Evolutionary conservation across 1,140 invertebrate species (phyloP).

Genomic region (Anthonomus grandis): DNA sequence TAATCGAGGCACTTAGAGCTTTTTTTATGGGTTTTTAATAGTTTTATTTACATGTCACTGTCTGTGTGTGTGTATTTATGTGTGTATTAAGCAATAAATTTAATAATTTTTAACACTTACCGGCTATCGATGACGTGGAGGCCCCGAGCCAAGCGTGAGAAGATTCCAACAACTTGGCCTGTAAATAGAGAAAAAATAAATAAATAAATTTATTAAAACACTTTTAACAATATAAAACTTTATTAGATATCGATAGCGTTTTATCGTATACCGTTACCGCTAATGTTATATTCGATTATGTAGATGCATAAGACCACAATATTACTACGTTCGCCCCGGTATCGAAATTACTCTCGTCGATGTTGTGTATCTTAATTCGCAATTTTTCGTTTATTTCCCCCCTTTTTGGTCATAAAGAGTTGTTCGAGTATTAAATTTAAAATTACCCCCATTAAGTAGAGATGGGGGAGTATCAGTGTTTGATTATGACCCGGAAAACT

Average conservation of each 20-base stretch:
- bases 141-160: constrained; percentile 86
- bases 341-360: constrained; percentile 1
- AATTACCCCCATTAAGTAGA: constrained; percentile 18
- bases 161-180: constrained; percentile 86
- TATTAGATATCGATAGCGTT: too few relatives aligned
- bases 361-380: constrained; percentile 9
- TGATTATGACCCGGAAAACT: too few relatives aligned
- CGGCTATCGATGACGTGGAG: constrained; percentile 77
- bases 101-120: constrained; percentile 62
- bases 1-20: too few relatives aligned
- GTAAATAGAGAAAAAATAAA: constrained; percentile 61
- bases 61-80: too few relatives aligned
- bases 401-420: too few relatives aligned
- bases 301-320: neutral
- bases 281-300: constrained; percentile 22
- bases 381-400: constrained; percentile 20
- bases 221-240: neutral
- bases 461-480: too few relatives aligned
- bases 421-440: constrained; percentile 22
- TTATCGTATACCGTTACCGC: too few relatives aligned
- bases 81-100: too few relatives aligned
- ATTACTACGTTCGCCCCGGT: constrained; percentile 9
- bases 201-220: neutral
- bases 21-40: too few relatives aligned
- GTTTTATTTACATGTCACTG: too few relatives aligned